Base-by-base conservation (phyloP, 2,888 invertebrate genomes). In the Cylloceria caligata region DNA sequence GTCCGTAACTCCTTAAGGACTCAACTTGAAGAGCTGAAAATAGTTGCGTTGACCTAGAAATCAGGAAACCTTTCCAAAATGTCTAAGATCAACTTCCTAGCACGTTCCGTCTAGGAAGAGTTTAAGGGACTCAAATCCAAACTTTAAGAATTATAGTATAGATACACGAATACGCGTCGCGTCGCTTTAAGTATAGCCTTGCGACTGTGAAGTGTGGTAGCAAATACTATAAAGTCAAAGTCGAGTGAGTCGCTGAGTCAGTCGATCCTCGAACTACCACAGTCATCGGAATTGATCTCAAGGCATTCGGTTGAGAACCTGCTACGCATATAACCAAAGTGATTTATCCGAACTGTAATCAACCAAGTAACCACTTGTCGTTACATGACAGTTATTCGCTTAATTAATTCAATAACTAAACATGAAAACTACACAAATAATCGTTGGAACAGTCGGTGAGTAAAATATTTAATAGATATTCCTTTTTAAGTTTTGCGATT, bases 181-280 rank as follows among this genome's bases (percentile, higher is more conserved):
- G 57, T 57, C 57, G 42, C 19, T 13, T 30, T 6, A 60, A 52
- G 69, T 36, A 60, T 57, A 42, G 45, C n/a, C n/a, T 3, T 30
- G 67, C 60, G 72, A 60, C 49, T 24, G 30, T 19, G 27, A 39
- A 39, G 64, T 57, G 68, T 34, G 30, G 60, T 36, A 62, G 60
- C 73, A 68, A 77, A 75, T 64, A 47, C 72, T 82, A 85, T 85
- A 84, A 84, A 84, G 72, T 52, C 73, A 67, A 68, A 80, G 73
- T 67, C 71, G 78, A 69, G 34, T 39, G 62, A 24, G 68, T 16
- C 30, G 47, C 68, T 30, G 62, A 62, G 65, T 73, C 84, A 84
- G 80, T 85, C 16, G 36, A 76, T 78, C 47, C 64, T 68, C 64
- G 55, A 78, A 68, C 80, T 30, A 49, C 49, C 16, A 34, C 49